These are phyloP conservation scores for Drosophila sproati DNA, from an alignment of 1,140 invertebrate genomes.

Conservation along the genomic window DNA sequence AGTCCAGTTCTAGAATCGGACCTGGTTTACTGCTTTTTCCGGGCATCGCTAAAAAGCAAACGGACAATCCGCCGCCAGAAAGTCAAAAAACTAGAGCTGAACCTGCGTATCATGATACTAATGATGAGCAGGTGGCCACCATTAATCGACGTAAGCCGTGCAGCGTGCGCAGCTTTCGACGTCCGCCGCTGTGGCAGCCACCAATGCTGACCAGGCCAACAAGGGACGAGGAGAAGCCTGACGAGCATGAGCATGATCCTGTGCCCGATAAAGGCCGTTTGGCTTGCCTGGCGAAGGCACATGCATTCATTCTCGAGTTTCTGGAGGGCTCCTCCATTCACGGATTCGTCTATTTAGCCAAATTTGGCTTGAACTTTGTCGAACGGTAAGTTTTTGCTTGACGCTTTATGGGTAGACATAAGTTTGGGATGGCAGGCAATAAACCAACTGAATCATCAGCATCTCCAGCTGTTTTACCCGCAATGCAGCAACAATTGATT, in stretches of 20 bases:
- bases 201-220: not conserved
- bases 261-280: not conserved
- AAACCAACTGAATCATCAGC: not conserved
- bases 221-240: not conserved
- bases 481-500: not conserved
- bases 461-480: not conserved
- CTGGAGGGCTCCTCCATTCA: conserved; percentile 79
- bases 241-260: not conserved
- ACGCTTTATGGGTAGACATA: no score
- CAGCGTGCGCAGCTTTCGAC: conserved; percentile 71
- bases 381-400: conserved; percentile 71
- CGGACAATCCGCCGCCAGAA: conserved; percentile 33
- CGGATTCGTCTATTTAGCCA: conserved; percentile 82
- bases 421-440: no score
- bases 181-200: conserved; percentile 69
- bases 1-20: conserved; percentile 14
- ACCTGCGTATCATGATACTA: conserved; percentile 30
- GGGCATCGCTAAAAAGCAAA: conserved; percentile 57
- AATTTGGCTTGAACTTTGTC: conserved; percentile 72
- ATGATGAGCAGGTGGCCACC: conserved; percentile 47
- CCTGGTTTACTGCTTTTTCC: conserved; percentile 69
- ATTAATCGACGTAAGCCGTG: conserved; percentile 58
- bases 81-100: not conserved
- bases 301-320: conserved; percentile 80
- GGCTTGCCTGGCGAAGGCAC: conserved; percentile 57